Evolutionary conservation across 2,113 vertebrate genomes (phyloP).

Genomic region (Bombycilla garrulus): DNA sequence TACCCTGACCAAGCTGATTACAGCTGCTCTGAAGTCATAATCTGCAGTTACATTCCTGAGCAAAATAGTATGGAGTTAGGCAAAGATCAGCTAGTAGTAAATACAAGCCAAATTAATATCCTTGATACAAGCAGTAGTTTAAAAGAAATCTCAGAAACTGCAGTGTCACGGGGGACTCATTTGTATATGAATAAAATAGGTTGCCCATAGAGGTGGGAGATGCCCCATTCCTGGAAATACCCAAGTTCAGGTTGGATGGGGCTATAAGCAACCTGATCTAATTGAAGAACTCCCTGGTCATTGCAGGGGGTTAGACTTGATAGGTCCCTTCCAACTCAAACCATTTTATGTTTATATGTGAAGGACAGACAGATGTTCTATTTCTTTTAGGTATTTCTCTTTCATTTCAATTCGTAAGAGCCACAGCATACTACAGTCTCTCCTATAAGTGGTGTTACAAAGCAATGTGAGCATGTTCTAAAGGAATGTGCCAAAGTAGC

Average conservation of each 20-base stretch:
- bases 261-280: neutral
- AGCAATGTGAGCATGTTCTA: neutral
- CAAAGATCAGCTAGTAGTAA: neutral
- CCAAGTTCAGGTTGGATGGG: neutral
- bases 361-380: neutral
- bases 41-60: neutral
- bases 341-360: neutral
- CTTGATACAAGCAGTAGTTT: neutral
- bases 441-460: neutral
- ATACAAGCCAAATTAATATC: neutral
- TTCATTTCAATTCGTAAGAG: neutral
- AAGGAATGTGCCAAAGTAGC: neutral
- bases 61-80: neutral
- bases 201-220: neutral
- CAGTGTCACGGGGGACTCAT: rapidly evolving
- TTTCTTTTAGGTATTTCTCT: neutral
- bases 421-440: neutral
- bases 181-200: neutral
- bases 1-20: neutral
- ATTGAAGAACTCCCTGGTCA: neutral
- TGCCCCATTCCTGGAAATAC: neutral
- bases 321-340: neutral
- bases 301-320: neutral
- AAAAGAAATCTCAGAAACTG: neutral
- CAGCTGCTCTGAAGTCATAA: neutral